Evolutionary conservation across 2,113 vertebrate genomes (phyloP).

Genomic region (Spea bombifrons): DNA sequence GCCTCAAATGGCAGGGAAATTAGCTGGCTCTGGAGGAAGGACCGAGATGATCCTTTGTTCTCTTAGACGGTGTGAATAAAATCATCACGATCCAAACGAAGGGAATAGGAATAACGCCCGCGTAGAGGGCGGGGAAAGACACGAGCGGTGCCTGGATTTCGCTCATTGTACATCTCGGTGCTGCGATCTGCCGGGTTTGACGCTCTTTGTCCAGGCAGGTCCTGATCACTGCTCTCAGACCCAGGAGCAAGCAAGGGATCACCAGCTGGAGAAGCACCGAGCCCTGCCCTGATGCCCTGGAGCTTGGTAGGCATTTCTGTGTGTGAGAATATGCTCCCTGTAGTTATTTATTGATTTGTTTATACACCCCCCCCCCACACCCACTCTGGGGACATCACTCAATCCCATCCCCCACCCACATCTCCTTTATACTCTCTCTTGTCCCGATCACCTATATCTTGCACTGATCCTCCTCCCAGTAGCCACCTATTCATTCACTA

Average conservation of each 20-base stretch:
- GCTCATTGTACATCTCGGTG: background rate
- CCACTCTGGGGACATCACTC: background rate
- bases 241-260: background rate
- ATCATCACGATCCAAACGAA: background rate
- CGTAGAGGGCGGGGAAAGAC: background rate
- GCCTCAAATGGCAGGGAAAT: slow-evolving; percentile 40
- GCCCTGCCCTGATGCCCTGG: slow-evolving; percentile 24
- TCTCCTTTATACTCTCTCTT: background rate
- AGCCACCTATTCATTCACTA: background rate
- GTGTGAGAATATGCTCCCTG: background rate
- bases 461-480: too few species aligned
- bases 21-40: slow-evolving; percentile 11
- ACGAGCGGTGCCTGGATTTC: background rate
- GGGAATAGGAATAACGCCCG: background rate
- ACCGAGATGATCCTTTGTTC: slow-evolving; percentile 23
- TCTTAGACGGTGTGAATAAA: background rate
- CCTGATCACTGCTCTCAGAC: background rate
- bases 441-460: background rate
- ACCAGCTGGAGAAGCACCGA: background rate
- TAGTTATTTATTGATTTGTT: slow-evolving; percentile 17
- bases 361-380: background rate
- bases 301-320: slow-evolving; percentile 20
- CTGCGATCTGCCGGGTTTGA: slow-evolving; percentile 3
- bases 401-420: background rate
- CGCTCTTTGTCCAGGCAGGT: slow-evolving; percentile 22